Evolutionary conservation across 2,888 invertebrate species (phyloP).

Genomic region (Tanytarsus gracilentus): DNA sequence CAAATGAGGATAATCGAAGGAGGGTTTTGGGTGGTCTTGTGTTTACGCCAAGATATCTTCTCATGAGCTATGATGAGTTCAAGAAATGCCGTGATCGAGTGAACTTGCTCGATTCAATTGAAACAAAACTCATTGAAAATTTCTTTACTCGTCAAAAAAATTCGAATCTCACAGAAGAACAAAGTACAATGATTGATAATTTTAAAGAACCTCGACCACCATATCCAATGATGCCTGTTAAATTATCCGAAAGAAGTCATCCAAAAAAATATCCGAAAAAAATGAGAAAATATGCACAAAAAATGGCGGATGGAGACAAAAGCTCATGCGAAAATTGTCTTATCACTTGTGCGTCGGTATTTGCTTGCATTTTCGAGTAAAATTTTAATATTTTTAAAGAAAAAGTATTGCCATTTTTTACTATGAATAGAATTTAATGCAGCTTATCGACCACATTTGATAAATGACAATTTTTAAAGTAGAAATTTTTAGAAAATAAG

Average conservation of each 20-base stretch:
- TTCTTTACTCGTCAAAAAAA: constrained; percentile 40
- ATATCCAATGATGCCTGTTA: constrained; percentile 42
- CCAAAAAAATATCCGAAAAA: constrained; percentile 43
- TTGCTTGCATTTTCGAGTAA: constrained; percentile 44
- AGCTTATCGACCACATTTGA: too few relatives aligned
- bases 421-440: background rate
- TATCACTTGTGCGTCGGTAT: constrained; percentile 41
- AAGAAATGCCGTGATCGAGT: constrained; percentile 40
- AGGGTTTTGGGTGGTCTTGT: constrained; percentile 41
- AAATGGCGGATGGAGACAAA: constrained; percentile 34
- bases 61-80: constrained; percentile 38
- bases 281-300: constrained; percentile 36
- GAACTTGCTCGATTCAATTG: constrained; percentile 39
- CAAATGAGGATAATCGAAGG: constrained; percentile 40
- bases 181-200: constrained; percentile 39
- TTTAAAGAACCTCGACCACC: constrained; percentile 41
- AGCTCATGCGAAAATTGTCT: constrained; percentile 41
- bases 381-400: constrained; percentile 1
- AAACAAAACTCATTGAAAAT: constrained; percentile 39
- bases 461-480: too few relatives aligned
- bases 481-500: too few relatives aligned
- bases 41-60: constrained; percentile 38
- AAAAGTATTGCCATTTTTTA: background rate
- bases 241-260: constrained; percentile 42
- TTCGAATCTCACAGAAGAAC: constrained; percentile 40